A percentile compares a stretch with the other conserved stretches of the same genome.
Evolutionary conservation across 2,113 vertebrate species (phyloP).

Genomic region (Ciconia boyciana): DNA sequence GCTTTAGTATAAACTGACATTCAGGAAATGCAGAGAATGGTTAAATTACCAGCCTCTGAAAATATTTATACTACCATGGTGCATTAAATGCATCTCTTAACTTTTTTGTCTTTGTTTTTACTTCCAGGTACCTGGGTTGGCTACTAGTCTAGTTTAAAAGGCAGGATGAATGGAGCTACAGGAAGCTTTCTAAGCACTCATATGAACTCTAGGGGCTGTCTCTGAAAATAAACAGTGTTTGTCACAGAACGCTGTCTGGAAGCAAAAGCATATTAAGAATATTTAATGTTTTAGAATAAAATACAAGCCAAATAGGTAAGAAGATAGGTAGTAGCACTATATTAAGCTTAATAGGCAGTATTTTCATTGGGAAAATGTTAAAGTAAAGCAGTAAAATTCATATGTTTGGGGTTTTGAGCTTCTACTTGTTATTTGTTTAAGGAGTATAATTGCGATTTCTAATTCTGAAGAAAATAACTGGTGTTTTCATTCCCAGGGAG

Average conservation of each 20-base stretch:
- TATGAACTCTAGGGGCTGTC: neutral
- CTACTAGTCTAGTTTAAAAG: constrained; percentile 10
- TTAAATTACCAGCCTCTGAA: neutral
- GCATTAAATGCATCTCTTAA: constrained; percentile 57
- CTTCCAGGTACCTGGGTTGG: neutral
- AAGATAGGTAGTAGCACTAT: neutral
- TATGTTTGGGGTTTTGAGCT: neutral
- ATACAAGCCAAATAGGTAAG: neutral
- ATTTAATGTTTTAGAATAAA: neutral
- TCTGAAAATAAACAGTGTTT: neutral
- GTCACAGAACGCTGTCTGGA: neutral
- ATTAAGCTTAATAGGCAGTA: neutral
- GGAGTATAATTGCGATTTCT: neutral
- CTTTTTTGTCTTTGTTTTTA: neutral
- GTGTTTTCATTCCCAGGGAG: neutral
- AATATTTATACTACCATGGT: constrained; percentile 34
- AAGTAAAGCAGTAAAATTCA: neutral
- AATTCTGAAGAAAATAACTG: neutral
- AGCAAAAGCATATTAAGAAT: neutral
- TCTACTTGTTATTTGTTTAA: neutral
- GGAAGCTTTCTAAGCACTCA: neutral
- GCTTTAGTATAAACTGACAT: constrained; percentile 32
- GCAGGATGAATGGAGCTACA: neutral
- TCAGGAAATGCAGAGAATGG: constrained; percentile 32
- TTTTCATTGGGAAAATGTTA: neutral